phyloP scores from a whole-genome alignment of 2,113 vertebrate species.

The Grammomys dolichurus region DNA sequence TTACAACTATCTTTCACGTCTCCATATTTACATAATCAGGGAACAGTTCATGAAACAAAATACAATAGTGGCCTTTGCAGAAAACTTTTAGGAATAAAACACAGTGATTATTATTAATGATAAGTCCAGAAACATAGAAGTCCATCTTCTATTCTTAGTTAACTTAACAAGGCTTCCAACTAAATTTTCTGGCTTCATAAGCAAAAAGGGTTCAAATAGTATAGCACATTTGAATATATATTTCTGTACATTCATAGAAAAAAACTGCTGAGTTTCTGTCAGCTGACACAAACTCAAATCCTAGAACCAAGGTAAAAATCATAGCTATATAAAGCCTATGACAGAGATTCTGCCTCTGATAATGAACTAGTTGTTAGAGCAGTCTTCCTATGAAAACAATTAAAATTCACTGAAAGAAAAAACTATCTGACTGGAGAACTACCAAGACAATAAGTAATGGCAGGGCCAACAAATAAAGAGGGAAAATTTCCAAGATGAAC shows the following conservation, averaged over 20 bases:
- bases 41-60: constrained; percentile 8
- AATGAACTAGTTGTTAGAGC: constrained; percentile 13
- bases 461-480: not conserved
- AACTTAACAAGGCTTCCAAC: not conserved
- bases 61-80: not conserved
- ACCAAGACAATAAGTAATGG: not conserved
- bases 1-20: not conserved
- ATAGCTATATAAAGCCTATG: not conserved
- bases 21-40: not conserved
- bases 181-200: not conserved
- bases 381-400: not conserved
- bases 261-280: not conserved
- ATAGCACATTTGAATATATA: not conserved
- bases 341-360: not conserved
- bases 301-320: not conserved
- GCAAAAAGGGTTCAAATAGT: constrained; percentile 31
- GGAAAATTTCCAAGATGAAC: not conserved
- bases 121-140: not conserved
- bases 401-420: constrained; percentile 5
- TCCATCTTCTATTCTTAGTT: not conserved
- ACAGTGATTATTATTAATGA: not conserved
- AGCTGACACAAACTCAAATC: not conserved
- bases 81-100: not conserved
- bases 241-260: not conserved
- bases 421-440: not conserved